A percentile compares a stretch with the other conserved stretches of the same genome.
Conservation (phyloP, 2,113 vertebrate genomes). For the Callipepla californica region DNA sequence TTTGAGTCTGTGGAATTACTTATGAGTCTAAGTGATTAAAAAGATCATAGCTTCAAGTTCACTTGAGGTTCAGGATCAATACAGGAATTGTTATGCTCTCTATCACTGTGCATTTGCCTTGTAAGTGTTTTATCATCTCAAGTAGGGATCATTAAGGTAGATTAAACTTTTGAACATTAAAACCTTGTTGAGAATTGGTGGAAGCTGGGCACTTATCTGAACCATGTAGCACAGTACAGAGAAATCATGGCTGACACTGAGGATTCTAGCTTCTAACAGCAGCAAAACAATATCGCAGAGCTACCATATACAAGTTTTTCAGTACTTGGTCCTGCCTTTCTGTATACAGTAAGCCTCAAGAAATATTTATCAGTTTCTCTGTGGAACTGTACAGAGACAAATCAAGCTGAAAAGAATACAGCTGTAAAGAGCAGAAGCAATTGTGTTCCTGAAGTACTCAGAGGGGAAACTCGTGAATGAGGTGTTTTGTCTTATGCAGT, state of each 20-base stretch:
- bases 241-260: background rate
- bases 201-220: background rate
- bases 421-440: background rate
- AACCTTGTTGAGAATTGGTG: background rate
- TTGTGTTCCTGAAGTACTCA: background rate
- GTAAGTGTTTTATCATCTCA: background rate
- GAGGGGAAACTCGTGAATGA: background rate
- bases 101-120: background rate
- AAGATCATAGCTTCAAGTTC: background rate
- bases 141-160: background rate
- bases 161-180: background rate
- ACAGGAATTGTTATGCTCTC: background rate
- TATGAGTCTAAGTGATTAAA: background rate
- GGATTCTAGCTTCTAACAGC: background rate
- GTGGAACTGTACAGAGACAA: background rate
- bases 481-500: background rate
- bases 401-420: background rate
- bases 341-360: background rate
- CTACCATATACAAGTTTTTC: rapidly evolving
- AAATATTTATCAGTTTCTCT: background rate
- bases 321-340: background rate
- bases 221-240: background rate
- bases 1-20: background rate
- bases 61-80: background rate
- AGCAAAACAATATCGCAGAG: background rate